Conservation (phyloP, 1,140 invertebrate species). For the Zaprionus tsacasi region DNA sequence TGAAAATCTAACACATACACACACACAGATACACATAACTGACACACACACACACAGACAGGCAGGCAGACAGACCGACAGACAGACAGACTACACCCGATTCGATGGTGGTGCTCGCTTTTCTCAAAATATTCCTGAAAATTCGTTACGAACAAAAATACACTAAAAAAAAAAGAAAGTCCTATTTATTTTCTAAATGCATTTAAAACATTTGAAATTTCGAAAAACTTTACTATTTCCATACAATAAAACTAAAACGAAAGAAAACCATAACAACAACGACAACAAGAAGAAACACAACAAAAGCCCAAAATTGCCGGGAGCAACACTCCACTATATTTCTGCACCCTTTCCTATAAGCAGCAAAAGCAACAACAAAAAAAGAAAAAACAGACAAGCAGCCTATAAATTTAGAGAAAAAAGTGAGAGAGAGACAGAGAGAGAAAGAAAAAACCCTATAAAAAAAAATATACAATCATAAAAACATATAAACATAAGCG, state of each 20-base stretch:
- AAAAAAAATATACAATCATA: slow-evolving; percentile 16
- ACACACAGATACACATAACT: slow-evolving; percentile 27
- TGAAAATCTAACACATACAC: slow-evolving; percentile 20
- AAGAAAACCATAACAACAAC: slow-evolving; percentile 23
- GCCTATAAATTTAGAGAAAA: slow-evolving; percentile 50
- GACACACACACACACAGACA: slow-evolving; percentile 16
- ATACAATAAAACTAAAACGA: slow-evolving; percentile 41
- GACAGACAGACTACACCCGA: slow-evolving; percentile 36
- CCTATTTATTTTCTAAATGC: slow-evolving; percentile 83
- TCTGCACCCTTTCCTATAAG: slow-evolving; percentile 70
- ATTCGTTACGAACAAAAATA: slow-evolving; percentile 58
- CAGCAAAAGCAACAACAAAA: slow-evolving; percentile 52
- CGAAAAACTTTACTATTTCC: slow-evolving; percentile 77
- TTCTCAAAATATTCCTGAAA: slow-evolving; percentile 70
- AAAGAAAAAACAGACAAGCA: slow-evolving; percentile 42
- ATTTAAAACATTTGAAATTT: slow-evolving; percentile 76
- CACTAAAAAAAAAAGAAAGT: slow-evolving; percentile 46
- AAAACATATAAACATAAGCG: slow-evolving; percentile 34
- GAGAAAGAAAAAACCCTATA: slow-evolving; percentile 7
- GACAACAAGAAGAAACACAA: slow-evolving; percentile 39
- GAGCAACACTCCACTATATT: slow-evolving; percentile 66
- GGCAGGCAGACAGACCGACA: slow-evolving; percentile 17
- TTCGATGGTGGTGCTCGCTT: slow-evolving; percentile 60
- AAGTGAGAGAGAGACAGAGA: not conserved
- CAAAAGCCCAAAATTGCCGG: slow-evolving; percentile 77